Base-by-base conservation (phyloP, 2,888 invertebrate genomes). In the Carpatolechia fugitivella region DNA sequence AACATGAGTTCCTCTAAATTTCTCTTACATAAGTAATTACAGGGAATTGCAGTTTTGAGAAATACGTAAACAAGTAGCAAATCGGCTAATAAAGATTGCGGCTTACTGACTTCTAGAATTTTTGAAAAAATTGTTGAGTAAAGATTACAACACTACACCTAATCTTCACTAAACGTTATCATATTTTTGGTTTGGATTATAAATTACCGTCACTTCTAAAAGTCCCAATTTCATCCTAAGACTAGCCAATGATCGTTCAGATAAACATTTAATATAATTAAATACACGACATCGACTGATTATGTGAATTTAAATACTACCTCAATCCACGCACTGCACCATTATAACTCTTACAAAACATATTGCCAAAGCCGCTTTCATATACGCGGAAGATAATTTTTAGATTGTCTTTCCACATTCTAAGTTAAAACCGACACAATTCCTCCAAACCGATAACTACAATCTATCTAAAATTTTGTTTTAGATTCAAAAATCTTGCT, bases 111-210 rank as follows among this genome's bases (percentile, higher is more conserved):
- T 6, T 33, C 2, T 8, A 33, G 3, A 24, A 44, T 10, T 24
- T 20, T n/a, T 31, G 47, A 10, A 20, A 30, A 47, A 47, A 47
- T 10, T 10, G 31, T 14, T n/a, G 16, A 30, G 8, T 47, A 47
- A 47, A 47, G 14, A 30, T 47, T 47, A 47, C 47, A 60, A 62
- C 55, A 56, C 63, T 69, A 69, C 59, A 58, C 35, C 50, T 50
- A 38, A 16, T 56, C 70, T 74, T 70, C 64, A 63, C 64, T 68
- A 65, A 24, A 60, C 64, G 55, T 62, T 65, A 71, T 62, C 62
- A 65, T 62, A 74, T 79, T 75, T 80, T 80, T 80, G 78, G 78
- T 80, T 76, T 79, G 59, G 62, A 62, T 65, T 52, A 63, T 59
- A 66, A 60, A 69, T 63, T 58, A 57, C 52, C 60, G 55, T 61